Base-by-base conservation (phyloP, 2,888 invertebrate genomes). In the Germaria angustata region DNA sequence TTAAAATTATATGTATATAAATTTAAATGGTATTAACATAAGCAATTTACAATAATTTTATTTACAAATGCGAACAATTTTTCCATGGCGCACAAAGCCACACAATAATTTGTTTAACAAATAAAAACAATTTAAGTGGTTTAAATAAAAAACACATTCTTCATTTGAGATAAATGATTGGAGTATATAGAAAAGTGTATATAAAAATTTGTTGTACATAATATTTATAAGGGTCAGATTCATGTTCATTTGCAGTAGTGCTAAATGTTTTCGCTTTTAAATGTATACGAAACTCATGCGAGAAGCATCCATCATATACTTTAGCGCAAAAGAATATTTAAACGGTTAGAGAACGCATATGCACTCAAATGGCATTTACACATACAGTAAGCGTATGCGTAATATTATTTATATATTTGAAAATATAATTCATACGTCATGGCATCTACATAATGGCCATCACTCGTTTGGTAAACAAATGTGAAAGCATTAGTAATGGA, bases 1-100 rank as follows among this genome's bases (percentile, higher is more conserved):
- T 75, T 75, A 66, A 79, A 77, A 71, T 51, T 72, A 76, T 72
- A 66, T 75, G 75, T 34, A 68, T 75, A 81, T 32, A 71, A 73
- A 79, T 71, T 75, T 75, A 79, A 79, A 79, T 76, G 80, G 72
- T 44, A 76, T 76, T 79, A 71, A 83, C 80, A 79, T 71, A 75
- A 71, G 61, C 59, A 76, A 76, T 80, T 77, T 77, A 57, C 77
- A 72, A 77, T 75, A 80, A 80, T 80, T 80, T 36, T 55, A 72
- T 80, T 72, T 77, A 41, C 59, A 73, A 77, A 72, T 55, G 68
- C 63, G 68, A 72, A 81, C 41, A 53, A 41, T 61, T 59, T 20
- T 59, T 3, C 15, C 28, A 13, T 22, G 24, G 24, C 51, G 53
- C 8, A 68, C 34, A 73, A 20, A 68, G 15, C 51, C 17, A 32